These are phyloP conservation scores for Lampris incognitus DNA, from an alignment of 2,113 vertebrate species.

Conservation along the genomic window DNA sequence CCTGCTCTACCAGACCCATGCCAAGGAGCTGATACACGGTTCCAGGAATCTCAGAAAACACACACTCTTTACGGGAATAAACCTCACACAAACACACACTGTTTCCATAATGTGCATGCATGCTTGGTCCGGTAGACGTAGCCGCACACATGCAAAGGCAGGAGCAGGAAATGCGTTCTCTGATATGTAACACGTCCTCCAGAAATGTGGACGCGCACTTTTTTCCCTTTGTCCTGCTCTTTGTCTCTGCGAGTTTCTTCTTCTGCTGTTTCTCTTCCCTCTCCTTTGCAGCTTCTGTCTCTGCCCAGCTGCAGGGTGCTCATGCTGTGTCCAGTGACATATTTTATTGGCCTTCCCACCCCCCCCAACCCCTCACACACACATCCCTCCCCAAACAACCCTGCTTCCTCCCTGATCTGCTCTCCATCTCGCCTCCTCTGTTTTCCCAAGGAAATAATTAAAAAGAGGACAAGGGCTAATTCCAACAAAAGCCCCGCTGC, in stretches of 20 bases:
- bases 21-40: slow-evolving; percentile 8
- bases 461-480: slow-evolving; percentile 65
- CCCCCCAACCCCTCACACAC: slow-evolving; percentile 47
- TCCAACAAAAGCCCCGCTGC: slow-evolving; percentile 67
- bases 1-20: background rate
- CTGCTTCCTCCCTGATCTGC: slow-evolving; percentile 78
- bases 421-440: slow-evolving; percentile 68
- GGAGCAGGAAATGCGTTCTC: too few species aligned
- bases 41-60: slow-evolving; percentile 25
- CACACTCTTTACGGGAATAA: slow-evolving; percentile 17
- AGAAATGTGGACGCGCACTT: background rate
- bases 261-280: slow-evolving; percentile 19
- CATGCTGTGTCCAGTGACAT: slow-evolving; percentile 81
- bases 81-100: slow-evolving; percentile 17
- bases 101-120: too few species aligned
- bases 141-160: too few species aligned
- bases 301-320: slow-evolving; percentile 1
- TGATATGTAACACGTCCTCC: too few species aligned
- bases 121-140: too few species aligned
- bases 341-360: slow-evolving; percentile 68
- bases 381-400: slow-evolving; percentile 72
- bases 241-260: background rate
- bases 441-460: slow-evolving; percentile 88
- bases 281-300: background rate
- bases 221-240: background rate